Conservation (phyloP, 2,888 invertebrate genomes). For the Parnassius mnemosyne region DNA sequence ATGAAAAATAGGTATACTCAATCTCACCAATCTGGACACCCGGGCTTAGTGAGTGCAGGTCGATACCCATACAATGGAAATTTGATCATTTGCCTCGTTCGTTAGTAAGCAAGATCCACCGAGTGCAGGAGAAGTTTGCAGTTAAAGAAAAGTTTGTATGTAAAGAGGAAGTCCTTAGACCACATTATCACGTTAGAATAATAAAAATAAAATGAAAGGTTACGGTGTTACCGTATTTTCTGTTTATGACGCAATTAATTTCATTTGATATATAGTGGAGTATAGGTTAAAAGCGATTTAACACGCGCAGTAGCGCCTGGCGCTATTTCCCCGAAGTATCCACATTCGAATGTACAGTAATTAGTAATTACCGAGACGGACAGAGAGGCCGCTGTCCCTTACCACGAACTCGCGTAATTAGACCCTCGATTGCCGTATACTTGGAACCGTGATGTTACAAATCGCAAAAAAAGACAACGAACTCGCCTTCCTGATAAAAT, state of each 20-base stretch:
- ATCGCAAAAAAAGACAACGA: constrained; percentile 30
- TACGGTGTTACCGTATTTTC: background rate
- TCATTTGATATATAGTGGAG: background rate
- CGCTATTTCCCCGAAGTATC: constrained; percentile 46
- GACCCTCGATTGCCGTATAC: constrained; percentile 55
- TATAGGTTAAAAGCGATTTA: constrained; percentile 41
- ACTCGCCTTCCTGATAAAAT: constrained; percentile 15
- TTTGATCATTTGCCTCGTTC: no score
- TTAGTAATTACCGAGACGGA: constrained; percentile 50
- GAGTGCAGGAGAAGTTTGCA: no score
- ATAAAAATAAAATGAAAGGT: no score
- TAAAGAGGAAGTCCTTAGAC: no score
- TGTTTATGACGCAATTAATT: constrained; percentile 5
- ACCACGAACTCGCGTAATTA: constrained; percentile 62
- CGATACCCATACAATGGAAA: no score
- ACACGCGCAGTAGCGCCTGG: constrained; percentile 39
- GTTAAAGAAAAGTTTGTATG: no score
- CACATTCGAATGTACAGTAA: constrained; percentile 47
- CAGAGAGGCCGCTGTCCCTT: constrained; percentile 49
- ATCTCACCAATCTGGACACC: no score
- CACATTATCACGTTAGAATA: no score
- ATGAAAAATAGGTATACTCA: no score
- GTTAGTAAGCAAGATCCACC: no score
- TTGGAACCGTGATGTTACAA: constrained; percentile 47
- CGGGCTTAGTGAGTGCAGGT: no score